Conservation (phyloP, 2,797 vertebrate genomes). For the Gallirallus australis region DNA sequence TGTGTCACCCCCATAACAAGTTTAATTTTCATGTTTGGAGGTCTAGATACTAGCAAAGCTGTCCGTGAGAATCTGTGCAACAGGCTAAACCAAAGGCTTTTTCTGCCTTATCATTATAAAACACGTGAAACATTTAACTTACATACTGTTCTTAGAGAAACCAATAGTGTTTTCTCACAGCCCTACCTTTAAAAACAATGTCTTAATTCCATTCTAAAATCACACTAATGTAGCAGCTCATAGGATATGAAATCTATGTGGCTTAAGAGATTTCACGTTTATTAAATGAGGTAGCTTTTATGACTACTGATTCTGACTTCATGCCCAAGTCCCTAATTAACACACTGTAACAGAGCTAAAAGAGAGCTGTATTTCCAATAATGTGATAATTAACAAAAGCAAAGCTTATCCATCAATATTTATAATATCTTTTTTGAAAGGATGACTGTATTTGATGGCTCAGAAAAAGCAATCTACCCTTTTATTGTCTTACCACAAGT, state of each 20-base stretch:
- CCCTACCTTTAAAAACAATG: neutral
- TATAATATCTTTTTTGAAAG: neutral
- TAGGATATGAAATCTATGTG: neutral
- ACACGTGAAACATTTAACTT: neutral
- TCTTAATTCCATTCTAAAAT: neutral
- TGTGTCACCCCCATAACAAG: neutral
- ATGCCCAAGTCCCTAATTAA: neutral
- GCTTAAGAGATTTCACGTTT: neutral
- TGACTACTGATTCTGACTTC: neutral
- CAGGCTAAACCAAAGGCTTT: neutral
- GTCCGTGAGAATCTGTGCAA: neutral
- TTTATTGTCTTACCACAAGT: neutral
- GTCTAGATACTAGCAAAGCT: neutral
- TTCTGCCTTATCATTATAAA: neutral
- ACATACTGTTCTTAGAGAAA: neutral
- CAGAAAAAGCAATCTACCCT: neutral
- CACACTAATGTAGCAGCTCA: neutral
- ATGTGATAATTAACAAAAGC: neutral
- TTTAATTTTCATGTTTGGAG: neutral
- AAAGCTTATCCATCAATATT: neutral
- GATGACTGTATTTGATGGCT: neutral
- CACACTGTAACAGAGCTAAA: neutral
- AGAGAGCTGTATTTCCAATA: neutral
- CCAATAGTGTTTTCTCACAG: neutral
- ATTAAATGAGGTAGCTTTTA: neutral